These are phyloP conservation scores for Aptenodytes patagonicus DNA, from an alignment of 2,113 vertebrate species.

Conservation along the genomic window DNA sequence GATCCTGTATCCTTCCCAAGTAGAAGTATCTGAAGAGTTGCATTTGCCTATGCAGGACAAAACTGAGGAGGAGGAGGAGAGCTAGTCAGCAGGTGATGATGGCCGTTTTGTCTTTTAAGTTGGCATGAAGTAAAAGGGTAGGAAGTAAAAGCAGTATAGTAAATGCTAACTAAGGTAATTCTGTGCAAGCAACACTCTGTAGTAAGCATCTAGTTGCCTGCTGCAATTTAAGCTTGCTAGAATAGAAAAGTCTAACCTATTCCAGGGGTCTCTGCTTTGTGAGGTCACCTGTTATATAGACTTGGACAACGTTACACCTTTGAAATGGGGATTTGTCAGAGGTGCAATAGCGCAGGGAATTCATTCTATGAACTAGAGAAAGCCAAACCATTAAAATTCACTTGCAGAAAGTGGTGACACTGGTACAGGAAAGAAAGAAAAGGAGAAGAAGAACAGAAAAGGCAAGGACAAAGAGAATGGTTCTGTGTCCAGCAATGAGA, in stretches of 20 bases:
- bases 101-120: not conserved
- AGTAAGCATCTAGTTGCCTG: slow-evolving; percentile 70
- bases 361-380: not conserved
- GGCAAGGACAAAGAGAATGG: slow-evolving; percentile 98
- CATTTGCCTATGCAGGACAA: not conserved
- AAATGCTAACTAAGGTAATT: rapidly evolving
- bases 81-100: not conserved
- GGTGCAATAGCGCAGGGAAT: not conserved
- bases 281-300: slow-evolving; percentile 74
- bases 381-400: not conserved
- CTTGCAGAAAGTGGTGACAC: slow-evolving; percentile 84
- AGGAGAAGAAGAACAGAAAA: slow-evolving; percentile 96
- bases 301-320: slow-evolving; percentile 55
- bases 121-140: not conserved
- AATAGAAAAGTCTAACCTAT: slow-evolving; percentile 78
- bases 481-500: slow-evolving; percentile 87
- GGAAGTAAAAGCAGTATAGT: not conserved
- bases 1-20: not conserved
- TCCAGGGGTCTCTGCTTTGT: slow-evolving; percentile 66
- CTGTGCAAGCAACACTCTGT: slow-evolving; percentile 83
- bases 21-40: not conserved
- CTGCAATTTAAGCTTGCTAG: slow-evolving; percentile 83
- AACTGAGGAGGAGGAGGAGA: not conserved
- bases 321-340: not conserved
- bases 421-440: slow-evolving; percentile 92